phyloP scores from a whole-genome alignment of 2,888 invertebrate genomes.

The Loripinus fragilis region DNA sequence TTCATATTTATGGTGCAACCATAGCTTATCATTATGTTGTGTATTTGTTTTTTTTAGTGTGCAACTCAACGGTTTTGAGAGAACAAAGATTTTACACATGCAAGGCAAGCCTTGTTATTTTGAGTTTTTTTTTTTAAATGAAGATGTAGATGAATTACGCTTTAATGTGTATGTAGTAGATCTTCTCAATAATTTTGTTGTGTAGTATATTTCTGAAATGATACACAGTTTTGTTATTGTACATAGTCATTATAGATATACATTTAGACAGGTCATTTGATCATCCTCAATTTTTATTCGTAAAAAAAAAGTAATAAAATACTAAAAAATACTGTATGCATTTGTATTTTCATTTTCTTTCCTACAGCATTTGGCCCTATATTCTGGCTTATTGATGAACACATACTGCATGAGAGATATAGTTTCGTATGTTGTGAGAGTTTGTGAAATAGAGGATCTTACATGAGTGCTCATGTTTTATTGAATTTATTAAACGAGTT shows the following conservation, averaged over 20 bases:
- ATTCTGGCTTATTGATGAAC: slow-evolving; percentile 28
- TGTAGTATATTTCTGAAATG: slow-evolving; percentile 15
- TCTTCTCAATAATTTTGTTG: slow-evolving; percentile 6
- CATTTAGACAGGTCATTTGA: slow-evolving; percentile 23
- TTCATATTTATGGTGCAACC: slow-evolving; percentile 21
- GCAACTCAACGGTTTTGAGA: slow-evolving; percentile 14
- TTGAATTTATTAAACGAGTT: too few species aligned
- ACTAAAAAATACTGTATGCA: slow-evolving; percentile 32
- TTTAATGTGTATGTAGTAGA: slow-evolving; percentile 7
- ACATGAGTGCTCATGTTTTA: too few species aligned
- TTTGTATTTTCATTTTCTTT: slow-evolving; percentile 40
- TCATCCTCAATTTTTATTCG: slow-evolving; percentile 61
- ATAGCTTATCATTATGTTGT: slow-evolving; percentile 14
- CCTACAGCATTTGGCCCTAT: neutral
- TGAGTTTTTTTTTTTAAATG: slow-evolving; percentile 8
- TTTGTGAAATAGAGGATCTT: too few species aligned
- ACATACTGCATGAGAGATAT: slow-evolving; percentile 20
- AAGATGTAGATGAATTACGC: neutral
- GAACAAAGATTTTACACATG: slow-evolving; percentile 11
- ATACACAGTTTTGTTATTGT: slow-evolving; percentile 21
- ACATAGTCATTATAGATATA: slow-evolving; percentile 21
- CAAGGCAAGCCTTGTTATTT: slow-evolving; percentile 21
- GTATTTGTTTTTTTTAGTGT: slow-evolving; percentile 15
- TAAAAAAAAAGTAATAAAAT: slow-evolving; percentile 62
- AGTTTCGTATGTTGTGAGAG: neutral